Base-by-base conservation (phyloP, 2,888 invertebrate genomes). In the Hydrotaea diabolus region DNA sequence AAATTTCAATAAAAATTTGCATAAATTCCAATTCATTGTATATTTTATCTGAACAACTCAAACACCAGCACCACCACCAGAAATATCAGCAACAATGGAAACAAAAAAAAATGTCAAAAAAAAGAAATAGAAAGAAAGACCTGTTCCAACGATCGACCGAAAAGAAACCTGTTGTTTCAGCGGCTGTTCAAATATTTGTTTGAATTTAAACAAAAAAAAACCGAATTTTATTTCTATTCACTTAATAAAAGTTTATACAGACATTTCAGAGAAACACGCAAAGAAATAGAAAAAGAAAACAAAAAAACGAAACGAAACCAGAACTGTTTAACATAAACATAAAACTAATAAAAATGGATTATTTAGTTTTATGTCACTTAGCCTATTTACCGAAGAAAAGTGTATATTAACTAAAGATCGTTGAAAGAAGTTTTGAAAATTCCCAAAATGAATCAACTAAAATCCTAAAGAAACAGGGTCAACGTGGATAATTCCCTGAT, bases 21-120 rank as follows among this genome's bases (percentile, higher is more conserved):
- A 66, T 66, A 66, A 66, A 66, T 66, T 39, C 66, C 66, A 66
- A 66, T 66, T 66, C 66, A 66, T 19, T 43, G 66, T 23, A 8
- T 64, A 64, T 64, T 8, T 31, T 17, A 62, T 64, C 36, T 64
- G 8, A 64, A 17, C 64, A 64, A 64, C 17, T 36, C n/a, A 55
- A 39, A 39, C 11, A 39, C 43, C 19, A 21, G 15, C 11, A 19
- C 19, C 9, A 43, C 19, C 8, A 11, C 39, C 4, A 36, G 13
- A 7, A 19, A 43, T 11, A 11, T 19, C 43, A 19, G 2, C 8
- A 0, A 13, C 17, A n/a, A 3, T 15, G 59, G 59, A 23, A n/a
- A n/a, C n/a, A n/a, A n/a, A 59, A 59, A 59, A 59, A 59, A 59
- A 26, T 59, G 2, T 9, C 0, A 57, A 57, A 21, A 21, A 8